A percentile compares a stretch with the other conserved stretches of the same genome.
phyloP scores from a whole-genome alignment of 1,140 invertebrate genomes.

The Conus ventricosus region DNA sequence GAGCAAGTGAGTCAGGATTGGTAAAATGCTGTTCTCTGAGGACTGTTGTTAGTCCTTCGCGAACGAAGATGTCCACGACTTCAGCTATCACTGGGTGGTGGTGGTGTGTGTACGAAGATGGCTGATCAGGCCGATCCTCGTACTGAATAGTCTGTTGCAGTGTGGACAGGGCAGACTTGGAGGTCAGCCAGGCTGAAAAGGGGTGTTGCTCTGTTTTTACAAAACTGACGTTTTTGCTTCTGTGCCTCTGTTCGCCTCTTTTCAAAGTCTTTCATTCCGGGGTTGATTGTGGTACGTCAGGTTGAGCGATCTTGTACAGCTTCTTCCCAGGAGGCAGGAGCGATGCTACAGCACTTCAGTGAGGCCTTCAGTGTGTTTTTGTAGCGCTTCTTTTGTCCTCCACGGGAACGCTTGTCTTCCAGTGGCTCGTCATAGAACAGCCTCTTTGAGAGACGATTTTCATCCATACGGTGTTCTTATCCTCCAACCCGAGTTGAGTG shows the following conservation, averaged over 20 bases:
- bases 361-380: too few species aligned
- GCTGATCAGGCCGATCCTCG: background rate
- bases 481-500: background rate
- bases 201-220: background rate
- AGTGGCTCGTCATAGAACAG: too few species aligned
- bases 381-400: too few species aligned
- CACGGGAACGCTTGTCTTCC: too few species aligned
- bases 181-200: background rate
- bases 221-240: background rate
- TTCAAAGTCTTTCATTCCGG: background rate
- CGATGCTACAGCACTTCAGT: too few species aligned
- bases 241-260: background rate
- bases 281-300: background rate
- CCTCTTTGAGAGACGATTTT: background rate
- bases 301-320: background rate
- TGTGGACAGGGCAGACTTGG: background rate
- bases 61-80: too few species aligned
- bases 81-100: too few species aligned
- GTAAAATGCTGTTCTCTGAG: too few species aligned
- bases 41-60: too few species aligned
- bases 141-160: background rate
- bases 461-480: background rate
- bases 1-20: too few species aligned
- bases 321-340: too few species aligned
- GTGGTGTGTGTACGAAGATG: background rate